Base-by-base conservation (phyloP, 2,797 vertebrate species). In the Paramormyrops hopkinsi region DNA sequence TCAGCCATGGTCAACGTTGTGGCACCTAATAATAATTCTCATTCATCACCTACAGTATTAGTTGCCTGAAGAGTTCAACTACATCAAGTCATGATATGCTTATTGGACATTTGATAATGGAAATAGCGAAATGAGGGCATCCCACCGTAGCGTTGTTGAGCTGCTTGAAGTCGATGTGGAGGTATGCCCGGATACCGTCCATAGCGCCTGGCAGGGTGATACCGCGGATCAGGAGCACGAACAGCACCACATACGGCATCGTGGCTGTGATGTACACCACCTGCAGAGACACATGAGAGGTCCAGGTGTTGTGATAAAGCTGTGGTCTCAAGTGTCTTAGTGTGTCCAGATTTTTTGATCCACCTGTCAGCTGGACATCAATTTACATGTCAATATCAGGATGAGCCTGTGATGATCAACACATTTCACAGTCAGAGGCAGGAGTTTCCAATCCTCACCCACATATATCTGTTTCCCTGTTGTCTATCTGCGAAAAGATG, bases 221-320 rank as follows among this genome's bases (percentile, higher is more conserved):
- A 44, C 98, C 99, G 4, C 98, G 96, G 92, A 99, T 97, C 92
- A 99, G 93, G 93, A 99, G 93, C 91, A 99, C 98, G 90, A 98
- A 97, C 76, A 99, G 94, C 62, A 99, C 98, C 76, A 99, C 92
- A 1, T 99, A 99, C 84, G 99, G 99, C 96, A 99, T 97, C 6
- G 99, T 99, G 89, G 99, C 99, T 44, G 99, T 99, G 95, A 99
- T 98, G 96, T 99, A 99, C 90, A 99, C 98, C 89, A 99, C 99
- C 99, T 99, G 92, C 86, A 91, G 76, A 92, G 82, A 94, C 22
- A 93, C 7, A 90, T 44, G 14, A 69, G 59, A n/a, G 56, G 56
- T 9, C 7, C 65, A 11, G 65, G 3, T 6, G 4, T 11, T 19
- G 44, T 46, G 82, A 14, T 82, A 6, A 25, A 22, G 19, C n/a